Base-by-base conservation (phyloP, 2,888 invertebrate genomes). In the Notodonta ziczac region DNA sequence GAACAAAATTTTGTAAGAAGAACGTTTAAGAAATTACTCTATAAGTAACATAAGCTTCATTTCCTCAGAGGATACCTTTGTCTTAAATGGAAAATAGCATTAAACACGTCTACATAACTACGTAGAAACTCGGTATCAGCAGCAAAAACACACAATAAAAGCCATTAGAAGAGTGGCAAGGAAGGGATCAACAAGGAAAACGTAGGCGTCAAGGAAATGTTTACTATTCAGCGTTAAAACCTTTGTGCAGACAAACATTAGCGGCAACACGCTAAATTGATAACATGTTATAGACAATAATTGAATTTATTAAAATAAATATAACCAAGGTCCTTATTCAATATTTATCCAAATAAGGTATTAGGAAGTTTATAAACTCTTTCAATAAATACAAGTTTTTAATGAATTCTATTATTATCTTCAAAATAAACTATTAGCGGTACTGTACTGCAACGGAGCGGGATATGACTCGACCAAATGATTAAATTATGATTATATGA, bases 181-280 rank as follows among this genome's bases (percentile, higher is more conserved):
- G 52, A 52, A 52, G 52, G 13, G 32, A 52, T 52, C 32, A 5
- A 52, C 52, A 24, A 32, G 52, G 52, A 35, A 13, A 52, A 24
- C 32, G 52, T 52, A 32, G 52, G 52, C 52, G 52, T 52, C 24
- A 35, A 52, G 52, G 52, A 52, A 52, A 59, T 60, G 54, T 60
- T 69, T 58, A 60, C 6, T 61, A 72, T 72, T 62, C 60, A 57
- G 72, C 16, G 73, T 60, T 69, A 74, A 73, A 69, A 72, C 56
- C 35, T 56, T 14, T 68, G 42, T 61, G 52, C 44, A 53, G 14
- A 55, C 48, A 24, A 24, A 55, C 50, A 56, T 60, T 58, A 58
- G 46, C 56, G 14, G 53, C 16, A 14, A 2, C 16, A 42, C n/a
- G 58, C 35, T 48, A 58, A 60, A 35, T 40, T 13, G 7, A 50